Conservation (phyloP, 2,113 vertebrate genomes). For the Notarius lentiginosus region DNA sequence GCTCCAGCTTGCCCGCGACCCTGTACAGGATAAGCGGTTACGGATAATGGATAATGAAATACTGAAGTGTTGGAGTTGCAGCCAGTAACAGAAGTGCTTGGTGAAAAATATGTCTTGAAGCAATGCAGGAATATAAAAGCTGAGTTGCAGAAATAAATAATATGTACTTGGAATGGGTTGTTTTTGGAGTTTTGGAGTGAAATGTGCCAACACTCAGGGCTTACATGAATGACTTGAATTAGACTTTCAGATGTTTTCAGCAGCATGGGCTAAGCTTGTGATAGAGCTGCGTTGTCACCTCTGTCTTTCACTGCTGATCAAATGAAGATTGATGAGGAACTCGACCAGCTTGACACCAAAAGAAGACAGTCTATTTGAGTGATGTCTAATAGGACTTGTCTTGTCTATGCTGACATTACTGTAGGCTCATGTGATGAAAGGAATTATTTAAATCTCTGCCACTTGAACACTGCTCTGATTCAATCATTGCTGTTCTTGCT, state of each 20-base stretch:
- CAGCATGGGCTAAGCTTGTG: not conserved
- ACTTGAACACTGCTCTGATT: slow-evolving; percentile 3
- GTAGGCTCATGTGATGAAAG: slow-evolving; percentile 22
- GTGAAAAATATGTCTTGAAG: slow-evolving; percentile 22
- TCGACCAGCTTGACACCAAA: slow-evolving; percentile 3
- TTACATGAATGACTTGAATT: not conserved
- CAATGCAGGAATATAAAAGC: not conserved
- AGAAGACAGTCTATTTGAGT: slow-evolving; percentile 27
- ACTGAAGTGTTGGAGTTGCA: slow-evolving; percentile 8
- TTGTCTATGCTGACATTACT: slow-evolving; percentile 17
- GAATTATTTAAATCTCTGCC: slow-evolving; percentile 32
- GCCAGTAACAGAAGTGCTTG: not conserved
- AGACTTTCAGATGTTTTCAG: slow-evolving; percentile 1
- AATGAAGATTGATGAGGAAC: slow-evolving; percentile 36
- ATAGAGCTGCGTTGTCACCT: slow-evolving; percentile 2
- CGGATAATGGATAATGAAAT: not conserved
- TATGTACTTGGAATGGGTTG: not conserved
- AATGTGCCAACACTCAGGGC: not conserved
- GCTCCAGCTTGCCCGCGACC: too few species aligned
- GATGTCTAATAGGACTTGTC: slow-evolving; percentile 4
- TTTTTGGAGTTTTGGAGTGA: not conserved
- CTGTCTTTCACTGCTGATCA: slow-evolving; percentile 33
- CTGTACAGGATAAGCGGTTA: too few species aligned
- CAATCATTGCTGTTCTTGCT: not conserved
- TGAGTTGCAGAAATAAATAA: slow-evolving; percentile 7